Base-by-base conservation (phyloP, 2,113 vertebrate species). In the Pseudorasbora parva region DNA sequence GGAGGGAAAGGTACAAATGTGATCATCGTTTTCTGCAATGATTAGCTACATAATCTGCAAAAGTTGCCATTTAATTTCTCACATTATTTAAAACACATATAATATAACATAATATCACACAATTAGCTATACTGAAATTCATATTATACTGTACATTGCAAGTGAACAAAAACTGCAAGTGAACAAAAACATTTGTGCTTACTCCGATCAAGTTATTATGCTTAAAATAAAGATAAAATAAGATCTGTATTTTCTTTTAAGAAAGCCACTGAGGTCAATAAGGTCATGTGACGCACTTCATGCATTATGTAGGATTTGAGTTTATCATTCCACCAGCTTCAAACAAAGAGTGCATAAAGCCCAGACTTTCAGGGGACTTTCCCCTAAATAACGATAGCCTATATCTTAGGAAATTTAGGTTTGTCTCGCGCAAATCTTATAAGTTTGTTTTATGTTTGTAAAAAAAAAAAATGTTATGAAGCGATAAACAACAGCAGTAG, bases 121-220 rank as follows among this genome's bases (percentile, higher is more conserved):
- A 69, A 12, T 21, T 68, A 11, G 9, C 21, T 21, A 68, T 68
- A 68, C 19, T 9, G 8, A 69, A 68, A n/a, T n/a, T 10, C 33
- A n/a, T n/a, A 69, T 69, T 41, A n/a, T 69, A 37, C 30, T 66
- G 62, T 66, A n/a, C 19, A 68, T 37, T 37, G 41, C 66, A 68
- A 5, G 64, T n/a, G n/a, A n/a, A n/a, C n/a, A n/a, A n/a, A n/a
- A n/a, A n/a, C n/a, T n/a, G 33, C 33, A 69, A 41, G 4, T 41
- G 6, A 72, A 47, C 10, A 45, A 71, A 14, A 71, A 45, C n/a
- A 15, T 1, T 5, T 7, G 11, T 12, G 57, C n/a, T 25, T 25
- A 45, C 45, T 45, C 68, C 23, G n/a, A 69, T 43, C n/a, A 43
- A 66, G 8, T 37, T 37, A 66, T 1, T 4, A 69, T 5, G 19